Evolutionary conservation across 2,888 invertebrate species (phyloP).

Genomic region (Stictocephala bisonia): DNA sequence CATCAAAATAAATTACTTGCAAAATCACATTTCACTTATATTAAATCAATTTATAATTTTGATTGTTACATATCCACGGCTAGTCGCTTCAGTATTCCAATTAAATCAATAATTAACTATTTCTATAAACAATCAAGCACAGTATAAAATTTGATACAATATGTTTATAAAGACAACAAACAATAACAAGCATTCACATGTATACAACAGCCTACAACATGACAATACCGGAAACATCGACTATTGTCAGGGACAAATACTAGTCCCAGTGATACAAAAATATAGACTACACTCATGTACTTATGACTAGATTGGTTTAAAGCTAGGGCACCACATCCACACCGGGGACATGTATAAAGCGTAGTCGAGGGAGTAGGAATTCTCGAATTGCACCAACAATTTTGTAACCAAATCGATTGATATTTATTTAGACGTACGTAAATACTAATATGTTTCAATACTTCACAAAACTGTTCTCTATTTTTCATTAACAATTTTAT

Average conservation of each 20-base stretch:
- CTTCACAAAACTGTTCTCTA: background rate
- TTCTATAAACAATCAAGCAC: background rate
- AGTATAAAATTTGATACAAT: conserved; percentile 14
- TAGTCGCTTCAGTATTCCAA: background rate
- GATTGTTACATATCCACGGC: background rate
- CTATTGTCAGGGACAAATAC: conserved; percentile 18
- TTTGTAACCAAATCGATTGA: background rate
- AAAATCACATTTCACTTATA: background rate
- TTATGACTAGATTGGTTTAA: conserved; percentile 23
- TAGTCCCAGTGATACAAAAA: conserved; percentile 36
- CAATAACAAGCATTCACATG: conserved; percentile 12
- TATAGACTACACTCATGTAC: conserved; percentile 28
- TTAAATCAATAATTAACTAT: background rate
- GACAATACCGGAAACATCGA: conserved; percentile 12
- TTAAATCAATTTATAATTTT: background rate
- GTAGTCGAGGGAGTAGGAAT: background rate
- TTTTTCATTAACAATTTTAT: background rate
- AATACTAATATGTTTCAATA: background rate
- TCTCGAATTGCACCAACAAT: background rate
- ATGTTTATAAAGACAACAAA: conserved; percentile 21
- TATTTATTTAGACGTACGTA: background rate
- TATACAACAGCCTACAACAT: conserved; percentile 9
- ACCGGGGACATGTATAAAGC: background rate
- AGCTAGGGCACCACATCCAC: conserved; percentile 33
- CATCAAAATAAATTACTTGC: background rate